A percentile compares a stretch with the other conserved stretches of the same genome.
phyloP scores from a whole-genome alignment of 2,797 vertebrate genomes.

The Acestrorhynchus altus region DNA sequence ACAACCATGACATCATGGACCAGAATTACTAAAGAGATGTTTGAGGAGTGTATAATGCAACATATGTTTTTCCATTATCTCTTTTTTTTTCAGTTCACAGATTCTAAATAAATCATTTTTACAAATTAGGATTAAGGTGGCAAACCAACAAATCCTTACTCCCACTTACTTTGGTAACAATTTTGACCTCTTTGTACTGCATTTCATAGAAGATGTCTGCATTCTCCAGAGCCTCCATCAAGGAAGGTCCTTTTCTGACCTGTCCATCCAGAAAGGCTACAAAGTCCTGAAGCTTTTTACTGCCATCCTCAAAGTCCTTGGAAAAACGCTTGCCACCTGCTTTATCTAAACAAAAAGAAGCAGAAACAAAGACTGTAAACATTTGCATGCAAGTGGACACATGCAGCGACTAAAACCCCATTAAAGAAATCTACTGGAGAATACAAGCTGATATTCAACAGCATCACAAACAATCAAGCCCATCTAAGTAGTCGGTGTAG shows the following conservation, averaged over 20 bases:
- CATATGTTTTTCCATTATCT: too few species aligned
- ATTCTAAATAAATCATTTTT: too few species aligned
- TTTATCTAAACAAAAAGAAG: conserved; percentile 82
- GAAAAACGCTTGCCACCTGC: conserved; percentile 97
- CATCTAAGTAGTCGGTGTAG: not conserved
- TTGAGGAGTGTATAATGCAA: too few species aligned
- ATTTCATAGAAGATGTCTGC: conserved; percentile 97
- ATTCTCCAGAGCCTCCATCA: conserved; percentile 88
- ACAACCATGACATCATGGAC: too few species aligned
- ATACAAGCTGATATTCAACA: too few species aligned
- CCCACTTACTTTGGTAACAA: conserved; percentile 92
- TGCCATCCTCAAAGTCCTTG: conserved; percentile 97
- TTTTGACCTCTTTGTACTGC: conserved; percentile 98
- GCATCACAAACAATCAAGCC: too few species aligned
- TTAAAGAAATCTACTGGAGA: too few species aligned
- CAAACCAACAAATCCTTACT: not conserved
- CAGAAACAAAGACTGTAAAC: not conserved
- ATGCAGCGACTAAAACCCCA: not conserved
- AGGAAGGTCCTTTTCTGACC: conserved; percentile 81
- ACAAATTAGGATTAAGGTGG: not conserved
- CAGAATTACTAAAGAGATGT: too few species aligned
- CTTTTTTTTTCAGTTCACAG: too few species aligned
- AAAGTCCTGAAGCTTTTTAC: conserved; percentile 92
- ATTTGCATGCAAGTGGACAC: not conserved
- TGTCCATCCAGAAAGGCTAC: conserved; percentile 91